These are phyloP conservation scores for Sminthopsis crassicaudata DNA, from an alignment of 2,113 vertebrate species.

Conservation along the genomic window DNA sequence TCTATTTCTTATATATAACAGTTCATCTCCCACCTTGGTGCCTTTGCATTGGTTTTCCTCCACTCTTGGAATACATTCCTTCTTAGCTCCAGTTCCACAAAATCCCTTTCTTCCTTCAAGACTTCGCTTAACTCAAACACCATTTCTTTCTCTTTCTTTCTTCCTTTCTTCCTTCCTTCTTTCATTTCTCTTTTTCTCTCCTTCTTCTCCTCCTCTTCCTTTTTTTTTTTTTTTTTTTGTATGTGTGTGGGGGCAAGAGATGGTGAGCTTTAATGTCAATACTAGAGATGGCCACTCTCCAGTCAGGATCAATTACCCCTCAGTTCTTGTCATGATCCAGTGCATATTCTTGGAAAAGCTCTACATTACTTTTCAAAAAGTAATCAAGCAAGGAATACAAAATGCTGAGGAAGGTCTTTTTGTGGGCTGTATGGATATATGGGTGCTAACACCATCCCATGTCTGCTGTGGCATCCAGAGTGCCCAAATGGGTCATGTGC, in stretches of 20 bases:
- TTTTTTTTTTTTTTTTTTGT: neutral
- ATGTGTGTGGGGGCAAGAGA: neutral
- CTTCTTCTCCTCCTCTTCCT: too few species aligned
- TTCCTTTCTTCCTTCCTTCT: too few species aligned
- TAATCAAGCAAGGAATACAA: conserved; percentile 65
- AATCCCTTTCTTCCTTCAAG: neutral
- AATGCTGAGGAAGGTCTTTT: conserved; percentile 88
- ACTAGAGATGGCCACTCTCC: neutral
- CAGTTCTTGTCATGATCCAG: neutral
- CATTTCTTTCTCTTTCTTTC: neutral
- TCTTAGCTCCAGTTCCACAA: neutral
- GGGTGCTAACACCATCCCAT: conserved; percentile 93
- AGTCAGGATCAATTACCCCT: neutral
- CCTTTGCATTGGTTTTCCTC: neutral
- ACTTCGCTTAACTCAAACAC: neutral
- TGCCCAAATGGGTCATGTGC: neutral
- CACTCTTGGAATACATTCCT: neutral
- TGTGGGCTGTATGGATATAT: conserved; percentile 90
- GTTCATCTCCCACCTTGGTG: neutral
- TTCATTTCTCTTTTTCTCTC: neutral
- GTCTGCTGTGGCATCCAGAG: conserved; percentile 63
- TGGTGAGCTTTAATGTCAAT: neutral
- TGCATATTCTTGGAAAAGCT: neutral
- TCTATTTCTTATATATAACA: neutral
- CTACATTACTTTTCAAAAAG: neutral